Evolutionary conservation across 1,140 invertebrate genomes (phyloP).

Genomic region (silkworm (Bombyx mori)): ASM3026992v2 NC_085111.1:11857501-11858000

Average conservation of each 20-base stretch:
- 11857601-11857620: not conserved
- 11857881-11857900: slow-evolving; percentile 60
- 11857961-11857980: slow-evolving; percentile 56
- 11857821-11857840: slow-evolving; percentile 25
- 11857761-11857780: slow-evolving; percentile 43
- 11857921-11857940: slow-evolving; percentile 32
- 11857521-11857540: not conserved
- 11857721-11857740: slow-evolving; percentile 47
- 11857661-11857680: slow-evolving; percentile 1
- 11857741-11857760: slow-evolving; percentile 49
- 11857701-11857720: slow-evolving; percentile 34
- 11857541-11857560: not conserved
- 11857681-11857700: slow-evolving; percentile 44
- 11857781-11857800: slow-evolving; percentile 43
- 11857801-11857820: slow-evolving; percentile 28
- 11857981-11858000: slow-evolving; percentile 10
- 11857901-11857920: slow-evolving; percentile 54
- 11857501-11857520: not conserved
- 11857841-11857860: slow-evolving; percentile 26
- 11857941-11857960: slow-evolving; percentile 40
- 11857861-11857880: slow-evolving; percentile 22
- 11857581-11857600: not conserved
- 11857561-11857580: not conserved
- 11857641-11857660: not conserved
- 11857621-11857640: not conserved